Conservation (phyloP, 1,140 invertebrate species). For the Pseudomyrmex flavicornis region DNA sequence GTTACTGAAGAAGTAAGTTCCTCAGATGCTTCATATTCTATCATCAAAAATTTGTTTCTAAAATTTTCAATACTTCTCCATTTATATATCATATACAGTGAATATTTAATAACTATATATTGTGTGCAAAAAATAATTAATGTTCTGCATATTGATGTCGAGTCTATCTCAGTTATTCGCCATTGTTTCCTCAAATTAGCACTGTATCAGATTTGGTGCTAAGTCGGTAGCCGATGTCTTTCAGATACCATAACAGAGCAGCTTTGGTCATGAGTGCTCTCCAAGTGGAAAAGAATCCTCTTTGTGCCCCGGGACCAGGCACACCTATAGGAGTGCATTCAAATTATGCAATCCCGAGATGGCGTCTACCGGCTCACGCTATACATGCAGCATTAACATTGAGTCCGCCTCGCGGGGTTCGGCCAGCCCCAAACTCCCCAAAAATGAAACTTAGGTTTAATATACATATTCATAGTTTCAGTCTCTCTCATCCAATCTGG, state of each 20-base stretch:
- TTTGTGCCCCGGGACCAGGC: constrained; percentile 93
- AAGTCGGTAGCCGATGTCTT: constrained; percentile 83
- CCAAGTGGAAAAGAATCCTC: constrained; percentile 96
- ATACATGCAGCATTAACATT: constrained; percentile 85
- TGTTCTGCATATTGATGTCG: background rate
- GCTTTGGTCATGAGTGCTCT: constrained; percentile 96
- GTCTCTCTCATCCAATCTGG: constrained; percentile 79
- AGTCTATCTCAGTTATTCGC: background rate
- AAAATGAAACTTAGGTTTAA: constrained; percentile 96
- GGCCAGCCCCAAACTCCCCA: constrained; percentile 91
- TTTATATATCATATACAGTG: constrained; percentile 15
- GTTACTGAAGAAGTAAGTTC: constrained; percentile 93
- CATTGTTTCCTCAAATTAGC: constrained; percentile 57
- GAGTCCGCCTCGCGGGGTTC: constrained; percentile 83
- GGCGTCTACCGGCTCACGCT: constrained; percentile 85
- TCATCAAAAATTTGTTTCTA: constrained; percentile 1
- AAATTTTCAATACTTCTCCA: background rate
- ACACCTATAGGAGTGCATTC: constrained; percentile 83
- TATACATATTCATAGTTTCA: constrained; percentile 78
- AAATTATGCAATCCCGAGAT: constrained; percentile 83
- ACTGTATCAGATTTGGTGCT: constrained; percentile 70
- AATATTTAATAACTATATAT: background rate
- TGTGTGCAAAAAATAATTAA: background rate
- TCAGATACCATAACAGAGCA: constrained; percentile 95
- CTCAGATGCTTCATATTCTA: background rate